These are phyloP conservation scores for Oscheius onirici DNA, from an alignment of 2,888 invertebrate species.

Conservation along the genomic window DNA sequence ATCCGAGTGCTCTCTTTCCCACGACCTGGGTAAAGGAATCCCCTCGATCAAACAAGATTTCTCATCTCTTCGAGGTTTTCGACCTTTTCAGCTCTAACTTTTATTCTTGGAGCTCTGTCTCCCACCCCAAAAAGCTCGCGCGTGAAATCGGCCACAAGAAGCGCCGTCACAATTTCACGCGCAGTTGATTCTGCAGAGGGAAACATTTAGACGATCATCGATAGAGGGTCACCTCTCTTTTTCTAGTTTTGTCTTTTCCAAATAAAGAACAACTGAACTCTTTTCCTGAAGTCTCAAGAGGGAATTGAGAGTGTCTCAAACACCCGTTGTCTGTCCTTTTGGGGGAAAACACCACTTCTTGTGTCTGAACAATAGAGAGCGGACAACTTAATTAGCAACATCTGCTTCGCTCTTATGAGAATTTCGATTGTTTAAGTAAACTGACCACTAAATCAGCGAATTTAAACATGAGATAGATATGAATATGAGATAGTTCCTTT, in stretches of 20 bases:
- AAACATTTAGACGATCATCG: constrained; percentile 3
- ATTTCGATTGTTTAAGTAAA: too few relatives aligned
- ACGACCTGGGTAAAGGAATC: neutral
- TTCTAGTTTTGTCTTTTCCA: neutral
- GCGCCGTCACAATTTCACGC: constrained; percentile 4
- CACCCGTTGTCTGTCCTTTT: too few relatives aligned
- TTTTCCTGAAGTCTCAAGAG: too few relatives aligned
- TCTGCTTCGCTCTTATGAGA: too few relatives aligned
- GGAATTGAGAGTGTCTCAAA: too few relatives aligned
- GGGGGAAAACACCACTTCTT: too few relatives aligned
- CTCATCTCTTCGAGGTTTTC: neutral
- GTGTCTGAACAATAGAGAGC: too few relatives aligned
- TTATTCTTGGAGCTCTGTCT: neutral
- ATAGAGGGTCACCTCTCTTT: neutral
- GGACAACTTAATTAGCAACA: too few relatives aligned
- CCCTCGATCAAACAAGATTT: neutral
- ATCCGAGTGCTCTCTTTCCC: neutral
- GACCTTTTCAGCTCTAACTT: neutral
- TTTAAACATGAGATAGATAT: too few relatives aligned
- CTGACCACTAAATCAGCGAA: too few relatives aligned
- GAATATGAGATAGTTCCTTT: neutral
- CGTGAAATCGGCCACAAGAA: neutral
- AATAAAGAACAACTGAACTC: too few relatives aligned
- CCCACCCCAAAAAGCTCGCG: neutral
- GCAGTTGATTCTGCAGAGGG: neutral